These are phyloP conservation scores for Thelaira solivaga DNA, from an alignment of 2,888 invertebrate genomes.

Conservation along the genomic window DNA sequence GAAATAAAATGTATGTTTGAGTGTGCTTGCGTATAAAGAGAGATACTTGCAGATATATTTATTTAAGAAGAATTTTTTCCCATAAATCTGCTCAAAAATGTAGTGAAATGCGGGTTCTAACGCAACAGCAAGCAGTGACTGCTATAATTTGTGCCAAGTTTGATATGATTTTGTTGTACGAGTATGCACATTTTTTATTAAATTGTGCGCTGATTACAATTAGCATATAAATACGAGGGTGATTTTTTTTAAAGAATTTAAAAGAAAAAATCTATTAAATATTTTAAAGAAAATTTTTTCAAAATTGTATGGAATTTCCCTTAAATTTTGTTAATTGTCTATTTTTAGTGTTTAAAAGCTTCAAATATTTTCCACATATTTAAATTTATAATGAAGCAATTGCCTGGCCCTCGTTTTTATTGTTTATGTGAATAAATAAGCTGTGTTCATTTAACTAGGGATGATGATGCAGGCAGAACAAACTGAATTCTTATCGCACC, in stretches of 20 bases:
- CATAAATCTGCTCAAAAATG: neutral
- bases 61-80: conserved; percentile 16
- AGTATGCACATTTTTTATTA: neutral
- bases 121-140: neutral
- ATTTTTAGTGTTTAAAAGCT: too few species aligned
- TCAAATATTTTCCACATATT: too few species aligned
- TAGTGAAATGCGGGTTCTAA: conserved; percentile 17
- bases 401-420: neutral
- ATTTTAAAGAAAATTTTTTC: too few species aligned
- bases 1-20: neutral
- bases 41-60: neutral
- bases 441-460: neutral
- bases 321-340: too few species aligned
- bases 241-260: too few species aligned
- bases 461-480: conserved; percentile 1
- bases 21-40: neutral
- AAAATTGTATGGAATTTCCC: too few species aligned
- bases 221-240: conserved; percentile 1
- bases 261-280: too few species aligned
- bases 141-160: conserved; percentile 30
- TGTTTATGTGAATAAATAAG: neutral
- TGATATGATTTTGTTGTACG: neutral
- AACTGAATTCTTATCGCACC: neutral
- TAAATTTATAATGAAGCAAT: too few species aligned
- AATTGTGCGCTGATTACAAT: conserved; percentile 7